Base-by-base conservation (phyloP, 2,888 invertebrate genomes). In the Rugalucina vietnamica region DNA sequence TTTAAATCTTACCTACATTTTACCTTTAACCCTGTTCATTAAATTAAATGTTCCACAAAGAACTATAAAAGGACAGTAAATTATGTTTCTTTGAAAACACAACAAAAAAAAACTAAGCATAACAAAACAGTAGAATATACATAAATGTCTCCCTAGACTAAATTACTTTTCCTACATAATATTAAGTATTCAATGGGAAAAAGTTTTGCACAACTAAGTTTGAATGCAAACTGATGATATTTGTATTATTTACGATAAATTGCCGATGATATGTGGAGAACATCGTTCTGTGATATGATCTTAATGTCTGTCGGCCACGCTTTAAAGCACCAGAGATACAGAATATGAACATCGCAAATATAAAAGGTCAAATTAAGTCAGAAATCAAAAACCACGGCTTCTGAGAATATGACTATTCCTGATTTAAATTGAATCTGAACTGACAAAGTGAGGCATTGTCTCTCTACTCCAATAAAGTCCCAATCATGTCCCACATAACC, bases 171-270 rank as follows among this genome's bases (percentile, higher is more conserved):
- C 14, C 5, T 27, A 27, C 8, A 29, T 60, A 29, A 60, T 24
- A 60, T 60, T 60, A 60, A 60, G 29, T 60, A 60, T 60, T 60
- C 60, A 60, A 18, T 27, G 29, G 27, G 21, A 18, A 60, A 60
- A 60, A 60, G 60, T 60, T 60, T 60, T 60, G 60, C 60, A 60
- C 60, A 60, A 60, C 60, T 60, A 29, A 60, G 5, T 60, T 27
- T 60, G 60, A 60, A 60, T 60, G 60, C 60, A 21, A 60, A 21
- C 27, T 60, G 60, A 60, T 60, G 60, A 60, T 60, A 60, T 2
- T 60, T 60, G 60, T 60, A 60, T 60, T 27, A 60, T 60, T 60
- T 60, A 60, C 21, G 60, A 18, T 60, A 27, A 29, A 60, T 60
- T 60, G 5, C 60, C 60, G 29, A 60, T 60, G 60, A 60, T 60